Conservation (phyloP, 2,797 vertebrate species). For the Gadopsis marmoratus region DNA sequence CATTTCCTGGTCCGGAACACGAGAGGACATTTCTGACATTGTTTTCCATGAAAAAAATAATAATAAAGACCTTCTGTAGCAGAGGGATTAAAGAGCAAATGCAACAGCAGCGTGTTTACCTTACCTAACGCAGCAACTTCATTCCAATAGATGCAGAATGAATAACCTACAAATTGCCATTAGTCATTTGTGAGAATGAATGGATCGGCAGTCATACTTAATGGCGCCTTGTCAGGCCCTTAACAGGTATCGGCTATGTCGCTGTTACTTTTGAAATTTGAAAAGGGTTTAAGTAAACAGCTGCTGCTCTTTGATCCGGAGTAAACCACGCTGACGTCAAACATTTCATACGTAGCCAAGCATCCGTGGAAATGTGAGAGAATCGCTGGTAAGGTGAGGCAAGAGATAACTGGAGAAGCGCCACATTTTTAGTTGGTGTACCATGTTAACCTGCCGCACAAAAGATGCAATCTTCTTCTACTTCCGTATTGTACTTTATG, state of each 20-base stretch:
- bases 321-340: no score
- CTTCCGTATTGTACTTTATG: background rate
- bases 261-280: background rate
- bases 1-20: constrained; percentile 5
- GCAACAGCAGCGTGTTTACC: background rate
- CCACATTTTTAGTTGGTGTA: background rate
- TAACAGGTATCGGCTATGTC: background rate
- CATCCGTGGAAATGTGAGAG: background rate
- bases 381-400: background rate
- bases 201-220: constrained; percentile 8
- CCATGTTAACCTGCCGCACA: background rate
- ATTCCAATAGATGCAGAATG: background rate
- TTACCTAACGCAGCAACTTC: no score
- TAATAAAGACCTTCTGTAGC: no score
- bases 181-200: background rate
- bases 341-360: background rate
- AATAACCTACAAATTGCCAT: background rate
- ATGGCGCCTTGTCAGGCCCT: constrained; percentile 3
- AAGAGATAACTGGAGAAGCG: background rate
- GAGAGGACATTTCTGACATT: background rate
- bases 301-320: background rate
- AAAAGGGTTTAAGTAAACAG: background rate
- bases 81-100: background rate
- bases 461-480: background rate
- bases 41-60: background rate